Percentiles rank a stretch among this genome's conserved stretches.
These are phyloP conservation scores for Cebus imitator DNA, from an alignment of 2,113 vertebrate species.

Conservation along the genomic window DNA sequence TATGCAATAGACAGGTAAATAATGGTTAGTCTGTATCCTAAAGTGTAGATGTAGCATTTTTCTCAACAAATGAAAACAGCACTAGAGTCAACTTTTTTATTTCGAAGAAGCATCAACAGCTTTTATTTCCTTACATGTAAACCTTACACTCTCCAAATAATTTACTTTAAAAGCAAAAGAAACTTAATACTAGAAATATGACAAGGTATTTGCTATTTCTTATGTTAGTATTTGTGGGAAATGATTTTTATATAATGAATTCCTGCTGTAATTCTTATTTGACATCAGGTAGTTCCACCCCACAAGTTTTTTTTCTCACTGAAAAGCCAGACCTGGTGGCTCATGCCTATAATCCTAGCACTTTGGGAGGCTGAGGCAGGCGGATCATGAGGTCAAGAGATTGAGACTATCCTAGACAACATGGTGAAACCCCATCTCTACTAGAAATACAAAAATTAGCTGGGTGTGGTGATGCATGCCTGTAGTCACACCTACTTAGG, in stretches of 20 bases:
- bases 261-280: background rate
- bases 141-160: background rate
- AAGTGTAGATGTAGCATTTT: background rate
- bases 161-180: conserved; percentile 42
- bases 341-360: no score
- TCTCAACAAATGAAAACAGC: conserved; percentile 38
- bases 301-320: background rate
- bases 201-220: background rate
- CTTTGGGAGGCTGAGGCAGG: no score
- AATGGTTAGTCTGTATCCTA: background rate
- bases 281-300: background rate
- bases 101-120: background rate
- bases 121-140: conserved; percentile 4
- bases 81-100: conserved; percentile 14
- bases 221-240: background rate
- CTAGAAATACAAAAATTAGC: no score
- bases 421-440: no score
- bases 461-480: rapidly evolving
- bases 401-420: no score
- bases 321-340: background rate
- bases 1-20: background rate
- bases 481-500: no score
- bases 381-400: no score
- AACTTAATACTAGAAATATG: background rate
- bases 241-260: background rate